Base-by-base conservation (phyloP, 1,140 invertebrate species). In the Lucilia sericata region DNA sequence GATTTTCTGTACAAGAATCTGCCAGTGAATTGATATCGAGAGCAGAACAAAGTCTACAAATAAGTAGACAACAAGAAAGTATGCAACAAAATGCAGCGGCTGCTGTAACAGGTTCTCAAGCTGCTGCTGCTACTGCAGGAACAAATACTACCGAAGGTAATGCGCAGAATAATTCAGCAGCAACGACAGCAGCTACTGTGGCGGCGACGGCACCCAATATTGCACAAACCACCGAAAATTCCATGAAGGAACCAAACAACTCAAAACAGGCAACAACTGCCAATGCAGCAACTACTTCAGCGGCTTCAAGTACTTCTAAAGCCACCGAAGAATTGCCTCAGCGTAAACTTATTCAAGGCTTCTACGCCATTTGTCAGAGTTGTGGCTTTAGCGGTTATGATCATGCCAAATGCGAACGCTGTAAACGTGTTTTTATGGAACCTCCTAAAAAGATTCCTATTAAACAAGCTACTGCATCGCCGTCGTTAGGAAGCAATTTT, bases 361-460 rank as follows among this genome's bases (percentile, higher is more conserved):
- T 93, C 89, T 90, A 95, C 78, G 95, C 95, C 21, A 92, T 96
- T 1, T 96, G 95, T 90, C 93, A 93, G 82, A 91, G 92, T 84
- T 96, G 95, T 87, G 95, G 95, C 25, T 94, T 94, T 86, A 93
- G 94, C 74, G 95, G 95, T 17, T 92, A 92, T 86, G 94, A 96
- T 88, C 95, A 96, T 88, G 94, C 94, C 87, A 93, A 92, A 75
- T 96, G 95, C 89, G 92, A 94, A 88, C 92, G 95, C 84, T 94
- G 93, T 89, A 93, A 92, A 87, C 88, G 93, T 86, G 92, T 93
- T 84, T 94, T 94, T 84, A 91, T 92, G 17, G 93, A 93, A 85
- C 92, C 93, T 75, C 93, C 93, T 17, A 94, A 93, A 88, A 92
- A 92, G 83, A 92, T 93, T 86, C 92, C 93, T 80, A 90, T 91